phyloP scores from a whole-genome alignment of 1,140 invertebrate genomes.

The Globodera rostochiensis region DNA sequence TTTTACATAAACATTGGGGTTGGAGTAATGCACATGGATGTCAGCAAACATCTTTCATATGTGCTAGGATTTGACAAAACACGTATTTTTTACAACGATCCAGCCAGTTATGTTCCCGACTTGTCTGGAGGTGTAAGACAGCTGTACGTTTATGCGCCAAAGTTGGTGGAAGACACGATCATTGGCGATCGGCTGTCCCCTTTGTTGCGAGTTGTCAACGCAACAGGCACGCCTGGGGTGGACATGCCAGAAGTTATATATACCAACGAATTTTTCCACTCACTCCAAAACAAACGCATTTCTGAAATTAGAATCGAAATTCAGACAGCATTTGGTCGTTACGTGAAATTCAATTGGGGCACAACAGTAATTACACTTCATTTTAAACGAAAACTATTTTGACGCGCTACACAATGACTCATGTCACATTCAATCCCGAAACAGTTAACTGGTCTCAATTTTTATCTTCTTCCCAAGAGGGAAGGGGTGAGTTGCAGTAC shows the following conservation, averaged over 20 bases:
- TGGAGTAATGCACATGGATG: background rate
- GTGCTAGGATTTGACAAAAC: slow-evolving; percentile 9
- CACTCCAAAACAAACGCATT: background rate
- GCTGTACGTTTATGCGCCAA: background rate
- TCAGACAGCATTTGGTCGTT: no score
- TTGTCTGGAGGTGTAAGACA: slow-evolving; percentile 6
- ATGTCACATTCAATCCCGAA: background rate
- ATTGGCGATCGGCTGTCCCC: background rate
- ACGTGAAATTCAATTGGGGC: slow-evolving; percentile 12
- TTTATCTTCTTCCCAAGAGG: slow-evolving; percentile 1
- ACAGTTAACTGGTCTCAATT: slow-evolving; percentile 10
- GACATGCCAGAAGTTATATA: background rate
- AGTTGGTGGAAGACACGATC: slow-evolving; percentile 9
- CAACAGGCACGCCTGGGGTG: background rate
- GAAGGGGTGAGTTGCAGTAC: background rate
- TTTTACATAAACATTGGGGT: background rate
- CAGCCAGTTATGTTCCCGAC: slow-evolving; percentile 17
- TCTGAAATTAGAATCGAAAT: no score
- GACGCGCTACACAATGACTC: background rate
- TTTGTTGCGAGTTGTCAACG: slow-evolving; percentile 20
- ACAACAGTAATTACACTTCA: background rate
- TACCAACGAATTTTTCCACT: slow-evolving; percentile 1
- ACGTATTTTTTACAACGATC: background rate
- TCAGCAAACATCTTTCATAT: slow-evolving; percentile 1
- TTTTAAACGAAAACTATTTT: slow-evolving; percentile 20